A percentile compares a stretch with the other conserved stretches of the same genome.
Conservation (phyloP, 2,113 vertebrate species). For the Orthonyx spaldingii region DNA sequence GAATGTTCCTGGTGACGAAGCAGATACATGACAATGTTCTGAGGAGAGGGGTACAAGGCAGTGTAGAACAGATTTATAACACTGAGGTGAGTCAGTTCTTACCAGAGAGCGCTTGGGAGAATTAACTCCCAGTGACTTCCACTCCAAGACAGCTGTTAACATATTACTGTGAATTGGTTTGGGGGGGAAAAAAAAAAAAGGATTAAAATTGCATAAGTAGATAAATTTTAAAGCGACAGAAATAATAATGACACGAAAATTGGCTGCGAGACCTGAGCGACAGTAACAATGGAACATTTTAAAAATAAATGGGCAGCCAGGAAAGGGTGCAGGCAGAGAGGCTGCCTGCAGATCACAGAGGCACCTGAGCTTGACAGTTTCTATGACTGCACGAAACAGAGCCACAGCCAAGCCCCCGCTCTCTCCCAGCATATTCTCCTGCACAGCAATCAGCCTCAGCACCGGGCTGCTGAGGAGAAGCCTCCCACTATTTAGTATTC, state of each 20-base stretch:
- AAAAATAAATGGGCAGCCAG: slow-evolving; percentile 15
- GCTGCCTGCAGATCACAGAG: slow-evolving; percentile 39
- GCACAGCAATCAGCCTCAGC: slow-evolving; percentile 11
- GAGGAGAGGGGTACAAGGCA: not conserved
- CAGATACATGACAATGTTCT: not conserved
- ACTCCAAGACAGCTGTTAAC: slow-evolving; percentile 22
- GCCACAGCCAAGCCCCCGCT: not conserved
- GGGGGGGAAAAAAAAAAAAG: not conserved
- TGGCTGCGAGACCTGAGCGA: not conserved
- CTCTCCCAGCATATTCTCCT: not conserved
- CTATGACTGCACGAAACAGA: slow-evolving; percentile 35
- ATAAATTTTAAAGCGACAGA: slow-evolving; percentile 35
- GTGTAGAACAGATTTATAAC: not conserved
- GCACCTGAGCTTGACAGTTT: slow-evolving; percentile 50
- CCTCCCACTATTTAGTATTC: slow-evolving; percentile 46
- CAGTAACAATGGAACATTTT: not conserved
- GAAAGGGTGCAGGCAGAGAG: slow-evolving; percentile 21
- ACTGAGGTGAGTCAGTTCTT: not conserved
- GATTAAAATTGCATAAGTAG: slow-evolving; percentile 40
- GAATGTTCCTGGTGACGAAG: not conserved
- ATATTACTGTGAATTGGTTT: not conserved
- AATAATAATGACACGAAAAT: slow-evolving; percentile 23
- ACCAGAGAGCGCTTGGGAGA: not conserved
- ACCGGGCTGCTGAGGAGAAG: slow-evolving; percentile 18
- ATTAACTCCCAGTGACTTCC: not conserved